Evolutionary conservation across 2,797 vertebrate genomes (phyloP), one percentile per base, ranked within the genome.

Genomic region (Euthynnus affinis): DNA sequence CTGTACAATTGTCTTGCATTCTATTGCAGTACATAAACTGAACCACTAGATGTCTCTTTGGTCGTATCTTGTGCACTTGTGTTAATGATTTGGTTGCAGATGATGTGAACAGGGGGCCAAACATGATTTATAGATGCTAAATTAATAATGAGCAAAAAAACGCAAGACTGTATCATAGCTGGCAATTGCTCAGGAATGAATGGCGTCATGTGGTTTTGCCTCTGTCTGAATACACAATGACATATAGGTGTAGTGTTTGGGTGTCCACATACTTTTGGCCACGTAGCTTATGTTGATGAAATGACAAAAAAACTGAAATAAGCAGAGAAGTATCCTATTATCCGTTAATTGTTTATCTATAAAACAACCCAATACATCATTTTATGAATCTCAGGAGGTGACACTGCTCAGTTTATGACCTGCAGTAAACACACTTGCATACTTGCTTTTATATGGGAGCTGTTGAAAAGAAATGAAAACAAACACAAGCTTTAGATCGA

Each of bases 21-120:
- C 5, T 29, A 1, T 7, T 79, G 83, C 67, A 90, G 62, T 91
- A 57, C 68, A 63, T 13, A 0, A 9, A 0, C 2, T 15, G 1
- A 34, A 51, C 86, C 93, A 89, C 77, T 75, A 93, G 94, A 80
- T 86, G 93, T 84, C 82, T 56, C 32, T 27, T 67, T 25, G 0
- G 49, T 40, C 4, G 3, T 18, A 32, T 48, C 10, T 10, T 10
- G 13, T 42, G 3, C 40, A 29, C 18, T 14, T 10, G 14, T 10
- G 20, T 22, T 34, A 0, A 60, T 29, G n/a, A 25, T 3, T 32
- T 32, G 29, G 29, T 13, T 66, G 37, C 12, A 56, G 70, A 64
- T 77, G 55, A 29, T 10, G 34, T 7, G 32, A 18, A 40, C 29
- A 40, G 34, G 34, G n/a, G 53, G 23, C 40, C 17, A 23, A 4